phyloP scores from a whole-genome alignment of 2,888 invertebrate genomes.

The Dermolepida albohirtum region DNA sequence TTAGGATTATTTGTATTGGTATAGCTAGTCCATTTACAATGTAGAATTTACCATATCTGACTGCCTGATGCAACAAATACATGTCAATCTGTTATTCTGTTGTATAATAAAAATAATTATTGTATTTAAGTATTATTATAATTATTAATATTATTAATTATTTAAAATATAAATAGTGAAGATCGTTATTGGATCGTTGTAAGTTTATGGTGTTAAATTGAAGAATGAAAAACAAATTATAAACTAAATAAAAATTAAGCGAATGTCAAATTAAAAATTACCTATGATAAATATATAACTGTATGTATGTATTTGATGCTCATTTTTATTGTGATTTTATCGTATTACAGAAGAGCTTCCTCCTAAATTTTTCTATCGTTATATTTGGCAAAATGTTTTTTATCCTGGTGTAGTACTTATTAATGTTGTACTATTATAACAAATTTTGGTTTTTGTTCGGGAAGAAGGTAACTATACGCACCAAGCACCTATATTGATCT shows the following conservation, averaged over 20 bases:
- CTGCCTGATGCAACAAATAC: slow-evolving; percentile 54
- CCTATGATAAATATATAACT: no score
- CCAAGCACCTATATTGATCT: slow-evolving; percentile 45
- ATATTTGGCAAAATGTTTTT: slow-evolving; percentile 7
- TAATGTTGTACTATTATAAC: slow-evolving; percentile 15
- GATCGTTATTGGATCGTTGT: slow-evolving; percentile 10
- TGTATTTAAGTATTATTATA: slow-evolving; percentile 22
- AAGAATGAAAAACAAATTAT: no score
- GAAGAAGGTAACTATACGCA: slow-evolving; percentile 48
- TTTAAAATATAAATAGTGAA: no score
- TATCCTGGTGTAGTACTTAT: slow-evolving; percentile 52
- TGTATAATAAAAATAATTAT: slow-evolving; percentile 41
- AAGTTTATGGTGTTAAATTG: slow-evolving; percentile 3
- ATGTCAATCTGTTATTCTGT: slow-evolving; percentile 48
- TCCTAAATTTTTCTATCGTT: slow-evolving; percentile 1
- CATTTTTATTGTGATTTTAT: slow-evolving; percentile 26
- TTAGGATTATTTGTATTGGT: slow-evolving; percentile 49
- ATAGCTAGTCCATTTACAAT: slow-evolving; percentile 55
- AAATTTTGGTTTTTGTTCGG: slow-evolving; percentile 41
- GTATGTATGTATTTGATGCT: no score
- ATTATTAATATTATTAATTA: not conserved
- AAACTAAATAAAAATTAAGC: no score
- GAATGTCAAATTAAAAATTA: no score
- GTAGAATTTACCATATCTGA: slow-evolving; percentile 58
- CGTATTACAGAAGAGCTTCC: slow-evolving; percentile 15